Evolutionary conservation across 2,113 vertebrate genomes (phyloP).

Genomic region (Gopherus evgoodei): DNA sequence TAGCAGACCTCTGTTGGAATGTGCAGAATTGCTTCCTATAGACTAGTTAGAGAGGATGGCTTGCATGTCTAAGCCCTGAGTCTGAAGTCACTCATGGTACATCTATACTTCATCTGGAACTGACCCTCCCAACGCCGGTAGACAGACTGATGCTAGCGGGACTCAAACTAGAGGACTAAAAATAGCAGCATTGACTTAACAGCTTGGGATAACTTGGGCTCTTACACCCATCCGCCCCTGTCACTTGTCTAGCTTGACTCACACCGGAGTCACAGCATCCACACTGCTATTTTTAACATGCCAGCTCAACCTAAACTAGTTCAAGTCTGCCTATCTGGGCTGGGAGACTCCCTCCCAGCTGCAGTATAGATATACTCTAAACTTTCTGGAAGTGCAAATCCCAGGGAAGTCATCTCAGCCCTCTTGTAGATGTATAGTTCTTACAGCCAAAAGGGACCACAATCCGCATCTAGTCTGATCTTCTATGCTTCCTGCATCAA

Average conservation of each 20-base stretch:
- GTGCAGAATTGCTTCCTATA: neutral
- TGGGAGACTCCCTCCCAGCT: too few relatives aligned
- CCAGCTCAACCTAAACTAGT: neutral
- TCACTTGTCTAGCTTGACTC: neutral
- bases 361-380: neutral
- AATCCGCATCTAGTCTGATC: neutral
- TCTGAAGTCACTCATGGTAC: neutral
- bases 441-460: neutral
- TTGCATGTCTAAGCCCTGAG: neutral
- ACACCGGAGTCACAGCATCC: neutral
- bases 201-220: neutral
- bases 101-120: neutral
- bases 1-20: neutral
- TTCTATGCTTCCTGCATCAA: neutral
- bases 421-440: neutral
- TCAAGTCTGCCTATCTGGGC: neutral
- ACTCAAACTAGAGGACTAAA: neutral
- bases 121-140: neutral
- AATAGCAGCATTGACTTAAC: neutral
- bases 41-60: neutral
- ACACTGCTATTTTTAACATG: neutral
- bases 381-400: neutral
- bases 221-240: neutral
- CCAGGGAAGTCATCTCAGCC: neutral
- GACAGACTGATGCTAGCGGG: too few relatives aligned